Evolutionary conservation across 2,113 vertebrate species (phyloP), one percentile per base, ranked within the genome.

Genomic region (Asarcornis scutulata): DNA sequence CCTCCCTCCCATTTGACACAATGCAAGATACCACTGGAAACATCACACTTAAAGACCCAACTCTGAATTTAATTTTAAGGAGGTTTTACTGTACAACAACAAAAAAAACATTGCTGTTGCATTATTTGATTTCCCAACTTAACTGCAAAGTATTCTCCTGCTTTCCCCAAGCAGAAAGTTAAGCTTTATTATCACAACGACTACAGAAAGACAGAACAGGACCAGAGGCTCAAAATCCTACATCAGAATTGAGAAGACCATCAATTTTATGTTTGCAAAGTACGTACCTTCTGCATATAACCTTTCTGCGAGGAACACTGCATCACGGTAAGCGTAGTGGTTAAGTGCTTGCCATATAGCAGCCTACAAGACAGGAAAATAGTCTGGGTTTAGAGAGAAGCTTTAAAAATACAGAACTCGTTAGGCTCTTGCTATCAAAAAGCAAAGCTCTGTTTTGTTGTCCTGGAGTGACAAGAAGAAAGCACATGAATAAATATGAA

Each of bases 261-360:
- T 6, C 7, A 73, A 5, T 1, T 84, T 78, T 9, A 0, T 5
- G 22, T 32, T 32, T 50, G 22, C 12, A 38, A 86, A 48, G 68
- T 63, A 97, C 98, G 86, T 98, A 99, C 99, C 99, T 98, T 99
- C 99, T 96, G 99, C 99, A 92, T 99, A 99, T 1, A 99, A 96
- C 88, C 99, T 98, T 83, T 99, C 99, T 73, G 99, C 99, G 13
- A 99, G 98, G 97, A 99, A 99, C 89, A 99, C 98, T 13, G 99
- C 99, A 89, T 99, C 99, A 32, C 98, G 97, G 82, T 98, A 99
- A 86, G 99, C 98, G 86, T 99, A 99, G 97, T 99, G 99, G 97
- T 99, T 99, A 96, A 99, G 98, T 78, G 99, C 99, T 96, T 99
- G 99, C 99, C 99, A 99, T 98, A 99, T 99, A 97, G 99, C 99